Conservation (phyloP, 1,140 invertebrate genomes). For the Drosophila azteca region DNA sequence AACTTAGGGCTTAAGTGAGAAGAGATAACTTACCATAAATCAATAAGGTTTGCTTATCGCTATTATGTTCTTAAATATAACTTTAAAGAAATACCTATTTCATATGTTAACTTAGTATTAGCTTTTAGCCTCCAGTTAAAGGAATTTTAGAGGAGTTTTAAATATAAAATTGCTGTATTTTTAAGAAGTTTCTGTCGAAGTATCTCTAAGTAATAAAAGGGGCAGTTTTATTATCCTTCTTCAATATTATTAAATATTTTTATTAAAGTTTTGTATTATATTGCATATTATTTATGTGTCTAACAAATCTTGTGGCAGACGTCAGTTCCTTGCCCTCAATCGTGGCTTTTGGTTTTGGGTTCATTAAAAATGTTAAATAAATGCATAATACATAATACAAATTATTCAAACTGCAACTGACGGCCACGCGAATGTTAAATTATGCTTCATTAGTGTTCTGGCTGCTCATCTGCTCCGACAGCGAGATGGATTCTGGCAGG, state of each 20-base stretch:
- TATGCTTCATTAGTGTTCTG: constrained; percentile 79
- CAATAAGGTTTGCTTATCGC: too few species aligned
- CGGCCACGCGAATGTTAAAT: constrained; percentile 66
- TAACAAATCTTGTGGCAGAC: not conserved
- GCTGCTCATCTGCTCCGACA: constrained; percentile 31
- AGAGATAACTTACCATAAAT: constrained; percentile 18
- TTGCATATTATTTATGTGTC: not conserved
- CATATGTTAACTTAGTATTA: not conserved
- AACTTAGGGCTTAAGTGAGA: constrained; percentile 8
- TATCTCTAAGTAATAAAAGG: too few species aligned
- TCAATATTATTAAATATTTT: not conserved
- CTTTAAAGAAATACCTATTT: too few species aligned
- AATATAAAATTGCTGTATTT: not conserved
- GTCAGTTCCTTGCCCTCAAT: constrained; percentile 28
- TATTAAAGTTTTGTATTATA: not conserved
- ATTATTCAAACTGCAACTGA: constrained; percentile 65
- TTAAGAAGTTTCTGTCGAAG: too few species aligned
- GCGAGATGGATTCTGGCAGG: constrained; percentile 6
- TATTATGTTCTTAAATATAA: too few species aligned
- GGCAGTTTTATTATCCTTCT: too few species aligned
- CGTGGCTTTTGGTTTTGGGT: constrained; percentile 40
- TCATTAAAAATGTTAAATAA: constrained; percentile 70
- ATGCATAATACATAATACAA: constrained; percentile 67
- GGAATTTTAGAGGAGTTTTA: too few species aligned
- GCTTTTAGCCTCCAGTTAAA: not conserved